A percentile compares a stretch with the other conserved stretches of the same genome.
phyloP scores from a whole-genome alignment of 2,797 vertebrate genomes.

The Rhyacichthys aspro region DNA sequence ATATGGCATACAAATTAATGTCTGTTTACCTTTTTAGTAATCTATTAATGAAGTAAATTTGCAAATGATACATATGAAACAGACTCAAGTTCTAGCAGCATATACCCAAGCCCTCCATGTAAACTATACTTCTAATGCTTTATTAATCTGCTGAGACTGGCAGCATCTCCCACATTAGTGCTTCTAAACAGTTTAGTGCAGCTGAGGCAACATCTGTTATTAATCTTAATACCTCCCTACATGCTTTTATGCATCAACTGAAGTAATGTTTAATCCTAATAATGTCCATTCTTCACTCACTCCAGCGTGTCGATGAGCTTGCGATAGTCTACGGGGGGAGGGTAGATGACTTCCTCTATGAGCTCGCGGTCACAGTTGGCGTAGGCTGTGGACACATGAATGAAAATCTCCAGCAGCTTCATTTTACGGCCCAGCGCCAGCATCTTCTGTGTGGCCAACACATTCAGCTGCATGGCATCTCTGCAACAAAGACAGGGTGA shows the following conservation, averaged over 20 bases:
- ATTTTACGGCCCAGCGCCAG: slow-evolving; percentile 89
- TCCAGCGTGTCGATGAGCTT: slow-evolving; percentile 93
- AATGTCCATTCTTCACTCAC: slow-evolving; percentile 75
- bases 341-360: slow-evolving; percentile 93
- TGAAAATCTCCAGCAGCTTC: slow-evolving; percentile 92
- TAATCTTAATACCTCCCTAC: slow-evolving; percentile 22
- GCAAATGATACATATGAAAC: no score
- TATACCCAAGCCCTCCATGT: slow-evolving; percentile 16
- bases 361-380: slow-evolving; percentile 93
- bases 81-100: no score
- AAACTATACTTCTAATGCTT: slow-evolving; percentile 39
- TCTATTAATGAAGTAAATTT: no score
- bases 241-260: slow-evolving; percentile 12
- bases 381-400: slow-evolving; percentile 94
- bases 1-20: no score
- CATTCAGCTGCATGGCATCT: slow-evolving; percentile 95
- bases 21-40: no score
- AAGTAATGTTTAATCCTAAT: neutral
- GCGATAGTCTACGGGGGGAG: slow-evolving; percentile 92
- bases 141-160: slow-evolving; percentile 35
- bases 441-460: slow-evolving; percentile 92
- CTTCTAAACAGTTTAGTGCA: slow-evolving; percentile 31
- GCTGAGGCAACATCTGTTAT: slow-evolving; percentile 25
- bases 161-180: slow-evolving; percentile 28
- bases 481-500: slow-evolving; percentile 59